A percentile compares a stretch with the other conserved stretches of the same genome.
Evolutionary conservation across 2,113 vertebrate genomes (phyloP).

Genomic region (Eurypyga helias): DNA sequence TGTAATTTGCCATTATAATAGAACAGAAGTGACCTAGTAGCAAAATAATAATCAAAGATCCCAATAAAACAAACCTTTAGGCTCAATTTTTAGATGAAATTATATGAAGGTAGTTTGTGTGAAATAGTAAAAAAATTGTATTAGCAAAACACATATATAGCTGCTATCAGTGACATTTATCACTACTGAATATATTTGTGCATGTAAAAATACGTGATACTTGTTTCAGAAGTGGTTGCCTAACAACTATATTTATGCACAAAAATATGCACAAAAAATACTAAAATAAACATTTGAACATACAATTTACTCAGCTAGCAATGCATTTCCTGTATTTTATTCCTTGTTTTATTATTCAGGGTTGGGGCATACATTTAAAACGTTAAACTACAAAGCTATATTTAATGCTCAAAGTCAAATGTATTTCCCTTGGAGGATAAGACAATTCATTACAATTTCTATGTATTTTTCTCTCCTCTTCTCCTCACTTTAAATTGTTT

Average conservation of each 20-base stretch:
- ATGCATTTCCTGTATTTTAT: background rate
- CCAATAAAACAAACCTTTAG: background rate
- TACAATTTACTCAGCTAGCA: background rate
- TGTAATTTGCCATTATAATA: background rate
- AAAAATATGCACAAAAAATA: background rate
- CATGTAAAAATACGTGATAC: background rate
- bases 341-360: background rate
- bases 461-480: background rate
- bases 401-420: background rate
- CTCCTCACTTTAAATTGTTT: background rate
- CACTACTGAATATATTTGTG: background rate
- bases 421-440: background rate
- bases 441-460: background rate
- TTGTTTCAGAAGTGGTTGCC: background rate
- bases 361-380: background rate
- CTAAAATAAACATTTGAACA: background rate
- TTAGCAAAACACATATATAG: background rate
- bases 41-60: background rate
- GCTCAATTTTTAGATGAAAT: background rate
- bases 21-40: background rate
- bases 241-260: background rate
- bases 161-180: background rate
- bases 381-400: background rate
- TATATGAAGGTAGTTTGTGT: background rate
- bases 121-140: background rate